These are phyloP conservation scores for Petrocephalus microphthalmus DNA, from an alignment of 2,113 vertebrate genomes.

Conservation along the genomic window DNA sequence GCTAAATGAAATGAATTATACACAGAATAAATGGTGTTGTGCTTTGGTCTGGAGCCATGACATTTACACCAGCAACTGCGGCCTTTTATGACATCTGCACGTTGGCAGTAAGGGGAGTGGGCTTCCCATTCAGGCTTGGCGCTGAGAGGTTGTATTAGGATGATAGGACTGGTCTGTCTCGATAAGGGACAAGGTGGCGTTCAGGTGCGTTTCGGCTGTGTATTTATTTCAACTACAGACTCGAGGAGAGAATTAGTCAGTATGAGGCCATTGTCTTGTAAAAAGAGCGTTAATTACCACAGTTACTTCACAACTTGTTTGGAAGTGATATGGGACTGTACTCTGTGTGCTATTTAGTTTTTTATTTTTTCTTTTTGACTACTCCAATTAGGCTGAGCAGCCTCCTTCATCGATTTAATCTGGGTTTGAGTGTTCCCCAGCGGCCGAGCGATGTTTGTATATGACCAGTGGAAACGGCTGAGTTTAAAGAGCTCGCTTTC, in stretches of 20 bases:
- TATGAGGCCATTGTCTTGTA: not conserved
- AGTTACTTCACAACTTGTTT: not conserved
- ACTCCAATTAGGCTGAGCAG: not conserved
- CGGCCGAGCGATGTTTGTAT: not conserved
- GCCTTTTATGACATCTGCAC: not conserved
- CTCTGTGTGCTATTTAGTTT: not conserved
- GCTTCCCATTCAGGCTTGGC: not conserved
- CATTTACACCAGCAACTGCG: not conserved
- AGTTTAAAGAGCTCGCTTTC: not conserved
- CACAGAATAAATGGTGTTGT: not conserved
- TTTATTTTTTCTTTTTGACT: not conserved
- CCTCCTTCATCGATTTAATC: not conserved
- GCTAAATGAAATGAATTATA: not conserved
- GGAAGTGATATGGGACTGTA: not conserved
- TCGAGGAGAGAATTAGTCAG: not conserved
- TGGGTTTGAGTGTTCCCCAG: not conserved
- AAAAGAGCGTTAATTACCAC: conserved; percentile 10
- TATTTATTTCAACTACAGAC: not conserved
- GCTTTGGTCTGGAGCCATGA: not conserved
- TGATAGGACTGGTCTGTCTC: not conserved
- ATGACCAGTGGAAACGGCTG: not conserved
- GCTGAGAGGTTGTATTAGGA: not conserved
- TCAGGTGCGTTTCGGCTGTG: too few species aligned
- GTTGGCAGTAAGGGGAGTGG: not conserved
- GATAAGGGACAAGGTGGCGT: not conserved